These are phyloP conservation scores for Calameuta pallipes DNA, from an alignment of 2,888 invertebrate species.

Conservation along the genomic window DNA sequence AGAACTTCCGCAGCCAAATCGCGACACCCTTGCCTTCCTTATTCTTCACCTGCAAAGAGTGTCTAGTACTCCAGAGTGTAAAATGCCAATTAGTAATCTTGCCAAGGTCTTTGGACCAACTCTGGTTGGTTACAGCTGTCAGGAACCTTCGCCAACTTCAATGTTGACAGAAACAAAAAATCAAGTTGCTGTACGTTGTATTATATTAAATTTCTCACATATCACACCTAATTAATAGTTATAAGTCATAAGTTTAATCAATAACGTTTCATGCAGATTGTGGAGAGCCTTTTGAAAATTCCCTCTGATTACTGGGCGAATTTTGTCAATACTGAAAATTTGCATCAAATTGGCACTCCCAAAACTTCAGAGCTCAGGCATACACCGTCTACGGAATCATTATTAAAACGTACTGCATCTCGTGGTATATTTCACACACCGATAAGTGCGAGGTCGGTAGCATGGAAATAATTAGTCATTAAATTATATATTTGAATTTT, in stretches of 20 bases:
- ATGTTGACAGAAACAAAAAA: constrained; percentile 83
- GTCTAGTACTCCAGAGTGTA: constrained; percentile 83
- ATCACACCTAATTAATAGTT: neutral
- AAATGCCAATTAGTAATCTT: constrained; percentile 92
- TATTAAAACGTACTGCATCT: constrained; percentile 59
- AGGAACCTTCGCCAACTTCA: constrained; percentile 77
- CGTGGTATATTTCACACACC: constrained; percentile 61
- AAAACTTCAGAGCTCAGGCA: constrained; percentile 56
- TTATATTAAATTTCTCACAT: constrained; percentile 6
- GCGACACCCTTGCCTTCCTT: constrained; percentile 94
- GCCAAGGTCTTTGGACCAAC: constrained; percentile 95
- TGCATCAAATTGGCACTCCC: constrained; percentile 51
- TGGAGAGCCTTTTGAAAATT: constrained; percentile 77
- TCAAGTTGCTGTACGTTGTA: constrained; percentile 74
- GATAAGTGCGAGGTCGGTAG: constrained; percentile 53
- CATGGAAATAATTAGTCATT: constrained; percentile 1
- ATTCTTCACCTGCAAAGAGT: constrained; percentile 92
- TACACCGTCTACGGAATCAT: constrained; percentile 62
- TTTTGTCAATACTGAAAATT: constrained; percentile 71
- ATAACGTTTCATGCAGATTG: constrained; percentile 67
- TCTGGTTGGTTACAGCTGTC: constrained; percentile 87
- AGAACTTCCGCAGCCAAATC: constrained; percentile 89
- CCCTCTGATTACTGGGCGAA: constrained; percentile 82
- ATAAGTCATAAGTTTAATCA: neutral
- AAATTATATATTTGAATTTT: neutral